phyloP scores from a whole-genome alignment of 1,140 invertebrate species.

The Heliothis virescens region DNA sequence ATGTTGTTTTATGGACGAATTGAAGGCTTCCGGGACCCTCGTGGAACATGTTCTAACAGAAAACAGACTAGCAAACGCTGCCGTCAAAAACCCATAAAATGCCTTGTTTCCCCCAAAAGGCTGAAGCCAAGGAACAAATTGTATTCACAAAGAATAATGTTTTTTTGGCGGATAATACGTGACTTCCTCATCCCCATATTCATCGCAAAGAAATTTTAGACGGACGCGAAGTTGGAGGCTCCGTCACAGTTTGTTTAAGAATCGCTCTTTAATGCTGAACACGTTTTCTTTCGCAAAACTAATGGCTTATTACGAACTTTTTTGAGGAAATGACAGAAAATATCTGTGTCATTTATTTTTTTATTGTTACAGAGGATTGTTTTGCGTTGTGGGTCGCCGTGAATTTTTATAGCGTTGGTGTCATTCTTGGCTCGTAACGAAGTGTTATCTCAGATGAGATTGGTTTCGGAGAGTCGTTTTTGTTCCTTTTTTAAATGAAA shows the following conservation, averaged over 20 bases:
- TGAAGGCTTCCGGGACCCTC: background rate
- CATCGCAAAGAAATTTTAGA: slow-evolving; percentile 38
- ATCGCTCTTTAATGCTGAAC: slow-evolving; percentile 48
- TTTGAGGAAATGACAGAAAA: slow-evolving; percentile 47
- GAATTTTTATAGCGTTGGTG: slow-evolving; percentile 6
- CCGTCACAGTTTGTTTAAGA: slow-evolving; percentile 41
- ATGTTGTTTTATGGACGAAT: slow-evolving; percentile 27
- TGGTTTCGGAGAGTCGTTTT: background rate
- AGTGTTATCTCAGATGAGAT: background rate
- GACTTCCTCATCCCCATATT: slow-evolving; percentile 36
- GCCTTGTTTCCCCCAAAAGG: slow-evolving; percentile 11
- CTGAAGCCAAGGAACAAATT: slow-evolving; percentile 21
- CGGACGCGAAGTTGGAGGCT: slow-evolving; percentile 20
- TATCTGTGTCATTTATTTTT: slow-evolving; percentile 47
- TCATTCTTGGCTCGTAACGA: background rate
- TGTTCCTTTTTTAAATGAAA: background rate
- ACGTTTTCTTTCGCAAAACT: slow-evolving; percentile 55
- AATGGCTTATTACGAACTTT: slow-evolving; percentile 60
- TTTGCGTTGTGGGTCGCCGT: slow-evolving; percentile 6
- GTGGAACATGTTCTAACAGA: background rate
- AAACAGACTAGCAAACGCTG: slow-evolving; percentile 16
- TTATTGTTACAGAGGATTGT: slow-evolving; percentile 44
- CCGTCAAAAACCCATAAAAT: slow-evolving; percentile 30
- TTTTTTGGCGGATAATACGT: slow-evolving; percentile 33
- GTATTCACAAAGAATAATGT: slow-evolving; percentile 24